These are phyloP conservation scores for Helicoverpa assulta DNA, from an alignment of 2,888 invertebrate genomes.

Conservation along the genomic window DNA sequence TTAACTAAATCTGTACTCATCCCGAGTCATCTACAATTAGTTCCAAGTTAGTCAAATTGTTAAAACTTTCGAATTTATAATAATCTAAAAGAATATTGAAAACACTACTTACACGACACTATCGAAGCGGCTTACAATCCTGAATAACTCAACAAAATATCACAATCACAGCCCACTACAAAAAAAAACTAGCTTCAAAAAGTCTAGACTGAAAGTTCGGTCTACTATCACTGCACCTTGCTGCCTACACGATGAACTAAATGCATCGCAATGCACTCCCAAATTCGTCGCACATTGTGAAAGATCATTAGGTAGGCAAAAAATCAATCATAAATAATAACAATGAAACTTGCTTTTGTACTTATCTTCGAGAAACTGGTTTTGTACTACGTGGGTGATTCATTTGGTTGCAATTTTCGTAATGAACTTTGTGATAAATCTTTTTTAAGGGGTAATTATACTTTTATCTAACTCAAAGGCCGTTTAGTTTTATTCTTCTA, in stretches of 20 bases:
- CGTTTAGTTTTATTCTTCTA: neutral
- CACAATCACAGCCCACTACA: constrained; percentile 9
- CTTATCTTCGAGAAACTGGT: constrained; percentile 14
- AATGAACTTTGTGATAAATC: neutral
- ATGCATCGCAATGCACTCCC: constrained; percentile 57
- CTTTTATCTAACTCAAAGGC: neutral
- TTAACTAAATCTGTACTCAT: neutral
- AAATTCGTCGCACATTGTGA: constrained; percentile 36
- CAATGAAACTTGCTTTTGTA: constrained; percentile 33
- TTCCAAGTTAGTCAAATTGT: neutral
- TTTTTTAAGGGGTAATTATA: neutral
- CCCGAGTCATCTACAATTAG: neutral
- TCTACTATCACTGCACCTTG: constrained; percentile 57
- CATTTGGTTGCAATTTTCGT: constrained; percentile 5
- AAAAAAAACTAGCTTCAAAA: constrained; percentile 25
- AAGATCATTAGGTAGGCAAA: constrained; percentile 35
- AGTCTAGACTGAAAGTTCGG: constrained; percentile 20
- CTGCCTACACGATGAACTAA: constrained; percentile 48
- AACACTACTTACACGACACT: constrained; percentile 21
- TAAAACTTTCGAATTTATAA: neutral
- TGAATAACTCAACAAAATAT: constrained; percentile 5
- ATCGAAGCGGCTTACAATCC: neutral
- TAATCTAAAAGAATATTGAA: neutral
- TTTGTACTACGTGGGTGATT: constrained; percentile 25
- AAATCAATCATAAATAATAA: constrained; percentile 21